Conservation (phyloP, 2,797 vertebrate species). For the Helostoma temminkii region DNA sequence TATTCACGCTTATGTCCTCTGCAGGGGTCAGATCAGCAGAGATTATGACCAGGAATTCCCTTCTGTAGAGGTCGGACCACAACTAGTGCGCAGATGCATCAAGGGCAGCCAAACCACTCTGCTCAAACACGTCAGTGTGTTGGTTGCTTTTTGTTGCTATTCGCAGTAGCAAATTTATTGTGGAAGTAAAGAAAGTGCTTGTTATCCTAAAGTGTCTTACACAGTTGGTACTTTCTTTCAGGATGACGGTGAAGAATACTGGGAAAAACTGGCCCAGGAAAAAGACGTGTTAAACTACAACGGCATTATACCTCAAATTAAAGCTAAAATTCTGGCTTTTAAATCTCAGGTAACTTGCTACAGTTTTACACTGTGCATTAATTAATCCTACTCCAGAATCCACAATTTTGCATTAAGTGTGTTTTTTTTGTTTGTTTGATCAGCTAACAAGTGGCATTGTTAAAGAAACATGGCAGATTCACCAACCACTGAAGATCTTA, state of each 20-base stretch:
- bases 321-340: constrained; percentile 76
- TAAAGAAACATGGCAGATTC: constrained; percentile 79
- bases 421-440: constrained; percentile 25
- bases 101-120: constrained; percentile 46
- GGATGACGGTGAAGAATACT: constrained; percentile 88
- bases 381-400: background rate
- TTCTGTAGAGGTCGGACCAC: constrained; percentile 74
- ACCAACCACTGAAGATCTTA: constrained; percentile 81
- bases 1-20: constrained; percentile 45
- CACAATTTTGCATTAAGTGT: background rate
- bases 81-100: constrained; percentile 42
- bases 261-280: constrained; percentile 81
- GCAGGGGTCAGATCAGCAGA: constrained; percentile 83
- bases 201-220: background rate
- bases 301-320: constrained; percentile 79
- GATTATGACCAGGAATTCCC: constrained; percentile 86
- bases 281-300: constrained; percentile 63
- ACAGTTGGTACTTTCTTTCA: constrained; percentile 48
- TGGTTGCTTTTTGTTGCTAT: background rate
- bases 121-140: constrained; percentile 78
- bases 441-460: constrained; percentile 85
- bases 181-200: background rate
- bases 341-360: constrained; percentile 84
- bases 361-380: background rate
- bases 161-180: background rate